Evolutionary conservation across 2,888 invertebrate genomes (phyloP).

Genomic region (Plebejus melissa): DNA sequence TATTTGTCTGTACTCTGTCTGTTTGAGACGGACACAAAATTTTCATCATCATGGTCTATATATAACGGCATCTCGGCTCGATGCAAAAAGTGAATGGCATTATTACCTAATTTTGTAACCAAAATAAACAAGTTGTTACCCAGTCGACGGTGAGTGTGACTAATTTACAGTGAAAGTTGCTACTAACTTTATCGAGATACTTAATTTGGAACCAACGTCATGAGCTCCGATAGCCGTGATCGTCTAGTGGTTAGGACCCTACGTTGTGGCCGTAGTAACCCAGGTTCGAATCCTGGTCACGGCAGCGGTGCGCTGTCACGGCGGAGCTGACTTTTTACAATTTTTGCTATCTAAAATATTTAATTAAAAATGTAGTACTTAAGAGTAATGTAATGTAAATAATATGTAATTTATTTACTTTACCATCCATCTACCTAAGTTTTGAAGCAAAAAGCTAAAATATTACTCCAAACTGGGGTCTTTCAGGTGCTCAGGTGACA

Average conservation of each 20-base stretch:
- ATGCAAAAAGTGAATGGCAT: not conserved
- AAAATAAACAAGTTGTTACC: not conserved
- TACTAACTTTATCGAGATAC: not conserved
- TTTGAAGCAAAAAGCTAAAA: not conserved
- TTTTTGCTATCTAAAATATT: not conserved
- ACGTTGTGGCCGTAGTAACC: slow-evolving; percentile 89
- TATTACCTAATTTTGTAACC: not conserved
- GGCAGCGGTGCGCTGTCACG: slow-evolving; percentile 51
- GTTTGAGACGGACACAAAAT: too few relatives aligned
- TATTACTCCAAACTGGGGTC: not conserved
- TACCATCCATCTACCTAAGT: too few relatives aligned
- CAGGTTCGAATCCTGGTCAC: slow-evolving; percentile 86
- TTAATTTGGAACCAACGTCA: not conserved
- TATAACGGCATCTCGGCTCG: not conserved
- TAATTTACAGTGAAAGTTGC: not conserved
- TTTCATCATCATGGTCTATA: too few relatives aligned
- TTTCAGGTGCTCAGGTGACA: too few relatives aligned
- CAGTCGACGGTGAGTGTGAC: not conserved
- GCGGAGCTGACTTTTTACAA: not conserved
- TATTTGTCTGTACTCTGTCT: too few relatives aligned
- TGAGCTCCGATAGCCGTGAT: slow-evolving; percentile 62
- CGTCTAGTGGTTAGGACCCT: slow-evolving; percentile 88
- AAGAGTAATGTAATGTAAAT: too few relatives aligned
- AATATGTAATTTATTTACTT: too few relatives aligned
- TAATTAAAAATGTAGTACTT: too few relatives aligned